Evolutionary conservation across 92 coral and sea anemone species (phyloP).

Genomic region (Virgularia gustaviana): DNA sequence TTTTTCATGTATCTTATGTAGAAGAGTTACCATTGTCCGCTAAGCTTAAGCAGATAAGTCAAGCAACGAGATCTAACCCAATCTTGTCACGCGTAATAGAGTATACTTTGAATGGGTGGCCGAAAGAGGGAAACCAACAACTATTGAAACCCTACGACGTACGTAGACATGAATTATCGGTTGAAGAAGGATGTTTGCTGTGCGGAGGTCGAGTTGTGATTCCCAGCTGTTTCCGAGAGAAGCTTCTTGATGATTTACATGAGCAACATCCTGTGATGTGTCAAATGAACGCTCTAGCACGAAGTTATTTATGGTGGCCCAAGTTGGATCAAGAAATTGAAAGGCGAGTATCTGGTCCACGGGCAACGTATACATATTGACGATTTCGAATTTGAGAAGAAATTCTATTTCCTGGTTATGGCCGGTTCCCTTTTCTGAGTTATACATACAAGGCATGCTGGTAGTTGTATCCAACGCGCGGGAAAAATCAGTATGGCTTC

Average conservation of each 20-base stretch:
- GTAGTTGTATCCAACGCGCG: no score
- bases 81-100: slow-evolving; percentile 49
- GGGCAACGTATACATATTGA: slow-evolving; percentile 49
- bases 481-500: no score
- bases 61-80: slow-evolving; percentile 55
- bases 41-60: slow-evolving; percentile 42
- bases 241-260: slow-evolving; percentile 52
- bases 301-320: slow-evolving; percentile 60
- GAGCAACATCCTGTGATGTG: slow-evolving; percentile 61
- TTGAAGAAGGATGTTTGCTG: slow-evolving; percentile 67
- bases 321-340: slow-evolving; percentile 46
- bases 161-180: slow-evolving; percentile 51
- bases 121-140: slow-evolving; percentile 43
- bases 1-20: no score
- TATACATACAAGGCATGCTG: no score
- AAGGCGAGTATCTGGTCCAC: no score
- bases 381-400: slow-evolving; percentile 23
- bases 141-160: slow-evolving; percentile 50
- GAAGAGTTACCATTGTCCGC: no score
- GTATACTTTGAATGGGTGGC: slow-evolving; percentile 56
- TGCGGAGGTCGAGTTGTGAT: slow-evolving; percentile 67
- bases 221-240: slow-evolving; percentile 39
- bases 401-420: slow-evolving; percentile 1
- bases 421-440: no score
- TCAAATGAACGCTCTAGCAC: slow-evolving; percentile 52